Evolutionary conservation across 2,888 invertebrate genomes (phyloP).

Genomic region (Lithophane leautieri): DNA sequence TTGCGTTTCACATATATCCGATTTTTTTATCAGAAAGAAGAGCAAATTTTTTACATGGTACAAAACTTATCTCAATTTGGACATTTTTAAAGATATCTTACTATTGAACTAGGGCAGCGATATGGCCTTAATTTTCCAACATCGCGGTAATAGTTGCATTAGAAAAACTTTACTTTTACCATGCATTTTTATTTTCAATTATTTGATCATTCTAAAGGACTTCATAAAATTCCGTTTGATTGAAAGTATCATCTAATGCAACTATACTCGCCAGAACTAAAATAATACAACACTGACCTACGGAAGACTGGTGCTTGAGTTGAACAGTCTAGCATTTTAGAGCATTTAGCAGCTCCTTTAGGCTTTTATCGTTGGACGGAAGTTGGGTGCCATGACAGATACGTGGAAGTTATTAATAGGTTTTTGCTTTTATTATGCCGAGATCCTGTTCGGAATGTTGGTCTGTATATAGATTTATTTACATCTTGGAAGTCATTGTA

Average conservation of each 20-base stretch:
- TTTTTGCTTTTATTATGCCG: constrained; percentile 56
- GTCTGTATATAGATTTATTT: constrained; percentile 61
- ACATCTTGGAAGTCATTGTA: constrained; percentile 51
- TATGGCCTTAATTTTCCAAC: constrained; percentile 4
- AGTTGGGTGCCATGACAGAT: constrained; percentile 81
- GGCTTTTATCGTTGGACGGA: constrained; percentile 68
- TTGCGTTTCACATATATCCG: no score
- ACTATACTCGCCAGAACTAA: constrained; percentile 14
- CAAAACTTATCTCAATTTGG: no score
- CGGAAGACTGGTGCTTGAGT: constrained; percentile 80
- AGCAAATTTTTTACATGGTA: no score
- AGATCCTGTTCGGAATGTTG: constrained; percentile 49
- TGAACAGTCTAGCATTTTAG: constrained; percentile 85
- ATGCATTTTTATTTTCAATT: constrained; percentile 14
- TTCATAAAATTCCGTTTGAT: constrained; percentile 17
- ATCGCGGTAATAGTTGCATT: constrained; percentile 37
- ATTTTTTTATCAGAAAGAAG: no score
- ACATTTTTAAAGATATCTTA: no score
- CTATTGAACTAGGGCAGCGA: no score
- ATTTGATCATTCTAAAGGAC: background rate
- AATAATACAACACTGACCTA: constrained; percentile 18
- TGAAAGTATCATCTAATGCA: constrained; percentile 22
- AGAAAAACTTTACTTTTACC: background rate
- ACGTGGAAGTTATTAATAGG: constrained; percentile 42
- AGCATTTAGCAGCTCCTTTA: constrained; percentile 85